These are phyloP conservation scores for Marmota monax DNA, from an alignment of 2,113 vertebrate genomes.

Conservation along the genomic window DNA sequence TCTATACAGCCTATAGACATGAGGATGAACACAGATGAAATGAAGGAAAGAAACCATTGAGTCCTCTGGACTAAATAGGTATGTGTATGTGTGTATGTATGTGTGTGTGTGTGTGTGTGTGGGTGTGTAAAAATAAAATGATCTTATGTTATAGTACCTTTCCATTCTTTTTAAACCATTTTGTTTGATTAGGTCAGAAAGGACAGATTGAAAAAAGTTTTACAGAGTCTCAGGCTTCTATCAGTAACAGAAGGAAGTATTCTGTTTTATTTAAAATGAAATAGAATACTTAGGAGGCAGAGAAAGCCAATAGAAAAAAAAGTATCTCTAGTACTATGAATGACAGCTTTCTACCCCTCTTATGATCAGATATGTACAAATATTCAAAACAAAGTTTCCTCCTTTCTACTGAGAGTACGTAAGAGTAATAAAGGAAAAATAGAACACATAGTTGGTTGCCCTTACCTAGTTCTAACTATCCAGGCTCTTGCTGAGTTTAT, in stretches of 20 bases:
- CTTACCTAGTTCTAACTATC: not conserved
- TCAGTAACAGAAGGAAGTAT: slow-evolving; percentile 57
- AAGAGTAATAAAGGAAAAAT: slow-evolving; percentile 61
- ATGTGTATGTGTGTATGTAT: not conserved
- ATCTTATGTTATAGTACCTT: not conserved
- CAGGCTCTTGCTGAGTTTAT: not conserved
- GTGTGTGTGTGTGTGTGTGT: too few species aligned
- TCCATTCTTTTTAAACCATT: not conserved
- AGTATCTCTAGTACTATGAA: slow-evolving; percentile 57
- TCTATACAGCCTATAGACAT: not conserved
- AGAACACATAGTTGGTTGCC: not conserved
- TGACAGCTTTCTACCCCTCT: slow-evolving; percentile 45
- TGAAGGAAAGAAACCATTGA: not conserved
- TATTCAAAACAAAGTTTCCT: slow-evolving; percentile 60
- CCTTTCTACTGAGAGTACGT: slow-evolving; percentile 27
- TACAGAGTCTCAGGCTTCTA: slow-evolving; percentile 7
- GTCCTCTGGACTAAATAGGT: not conserved
- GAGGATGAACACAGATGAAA: not conserved
- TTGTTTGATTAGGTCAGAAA: slow-evolving; percentile 26
- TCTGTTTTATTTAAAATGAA: slow-evolving; percentile 58
- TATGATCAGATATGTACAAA: slow-evolving; percentile 51
- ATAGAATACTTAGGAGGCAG: slow-evolving; percentile 67
- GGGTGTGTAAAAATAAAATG: not conserved
- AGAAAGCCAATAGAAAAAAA: slow-evolving; percentile 72
- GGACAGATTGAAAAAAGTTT: slow-evolving; percentile 52